A percentile compares a stretch with the other conserved stretches of the same genome.
These are phyloP conservation scores for Sialis lutaria DNA, from an alignment of 2,888 invertebrate species.

Conservation along the genomic window DNA sequence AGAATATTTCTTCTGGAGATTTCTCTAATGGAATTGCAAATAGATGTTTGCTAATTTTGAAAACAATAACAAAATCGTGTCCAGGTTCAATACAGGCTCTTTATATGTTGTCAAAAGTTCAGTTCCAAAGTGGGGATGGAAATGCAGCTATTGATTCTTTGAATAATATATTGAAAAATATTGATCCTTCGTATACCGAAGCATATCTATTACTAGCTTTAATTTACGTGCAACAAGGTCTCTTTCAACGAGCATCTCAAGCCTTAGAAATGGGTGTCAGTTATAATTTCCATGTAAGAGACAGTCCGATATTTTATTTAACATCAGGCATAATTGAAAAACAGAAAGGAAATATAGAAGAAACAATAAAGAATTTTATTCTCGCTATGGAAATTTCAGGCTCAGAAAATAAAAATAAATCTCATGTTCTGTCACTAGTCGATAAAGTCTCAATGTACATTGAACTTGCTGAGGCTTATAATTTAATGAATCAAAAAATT, in stretches of 20 bases:
- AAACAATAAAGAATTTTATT: slow-evolving; percentile 56
- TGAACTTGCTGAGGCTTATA: slow-evolving; percentile 67
- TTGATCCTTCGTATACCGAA: slow-evolving; percentile 66
- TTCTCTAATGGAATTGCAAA: slow-evolving; percentile 29
- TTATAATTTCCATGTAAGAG: slow-evolving; percentile 81
- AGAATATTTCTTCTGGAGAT: slow-evolving; percentile 16
- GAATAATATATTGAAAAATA: slow-evolving; percentile 50
- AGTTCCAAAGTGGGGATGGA: slow-evolving; percentile 63
- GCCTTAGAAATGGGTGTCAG: slow-evolving; percentile 79
- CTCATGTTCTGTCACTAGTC: slow-evolving; percentile 35
- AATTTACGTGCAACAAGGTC: slow-evolving; percentile 54
- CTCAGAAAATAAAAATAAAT: slow-evolving; percentile 25
- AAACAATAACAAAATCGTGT: slow-evolving; percentile 56
- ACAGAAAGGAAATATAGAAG: slow-evolving; percentile 47
- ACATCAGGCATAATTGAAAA: slow-evolving; percentile 71
- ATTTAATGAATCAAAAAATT: slow-evolving; percentile 45
- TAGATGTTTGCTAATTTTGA: slow-evolving; percentile 46
- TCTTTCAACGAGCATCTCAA: slow-evolving; percentile 63
- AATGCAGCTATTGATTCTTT: slow-evolving; percentile 52
- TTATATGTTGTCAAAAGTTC: slow-evolving; percentile 59
- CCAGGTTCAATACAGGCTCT: slow-evolving; percentile 57
- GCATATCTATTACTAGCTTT: slow-evolving; percentile 76
- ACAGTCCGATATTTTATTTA: slow-evolving; percentile 80
- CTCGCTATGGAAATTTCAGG: slow-evolving; percentile 53
- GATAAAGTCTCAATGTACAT: slow-evolving; percentile 78